Percentiles rank a stretch among this genome's conserved stretches.
These are phyloP conservation scores for Pemphredon lugubris DNA, from an alignment of 2,888 invertebrate species.

Conservation along the genomic window DNA sequence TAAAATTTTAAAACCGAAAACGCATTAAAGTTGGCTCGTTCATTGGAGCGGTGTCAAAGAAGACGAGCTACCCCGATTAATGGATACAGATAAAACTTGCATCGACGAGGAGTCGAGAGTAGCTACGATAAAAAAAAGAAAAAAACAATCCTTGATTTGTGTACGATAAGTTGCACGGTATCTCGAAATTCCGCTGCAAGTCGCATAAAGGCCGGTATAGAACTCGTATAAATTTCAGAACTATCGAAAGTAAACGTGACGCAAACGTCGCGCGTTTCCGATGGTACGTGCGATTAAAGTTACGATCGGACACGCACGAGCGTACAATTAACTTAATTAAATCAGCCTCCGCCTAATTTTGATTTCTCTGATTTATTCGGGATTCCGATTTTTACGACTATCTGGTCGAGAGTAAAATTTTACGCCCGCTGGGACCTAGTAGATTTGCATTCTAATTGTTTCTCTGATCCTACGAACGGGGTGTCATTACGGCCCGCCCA, in stretches of 20 bases:
- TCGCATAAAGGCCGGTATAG: too few species aligned
- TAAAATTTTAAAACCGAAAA: constrained; percentile 71
- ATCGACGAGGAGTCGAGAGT: constrained; percentile 2
- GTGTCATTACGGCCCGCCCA: constrained; percentile 33
- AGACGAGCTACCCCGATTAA: constrained; percentile 10
- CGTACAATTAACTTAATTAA: constrained; percentile 31
- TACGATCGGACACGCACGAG: too few species aligned
- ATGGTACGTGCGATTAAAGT: too few species aligned
- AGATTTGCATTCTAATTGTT: constrained; percentile 72
- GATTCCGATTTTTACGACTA: constrained; percentile 21
- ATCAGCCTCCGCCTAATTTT: constrained; percentile 17
- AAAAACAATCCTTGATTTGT: too few species aligned
- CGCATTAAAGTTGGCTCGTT: constrained; percentile 62
- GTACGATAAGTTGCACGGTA: too few species aligned
- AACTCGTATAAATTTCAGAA: too few species aligned
- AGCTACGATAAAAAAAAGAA: too few species aligned
- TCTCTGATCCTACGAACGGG: constrained; percentile 50
- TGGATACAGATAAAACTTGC: constrained; percentile 14
- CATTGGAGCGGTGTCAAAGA: constrained; percentile 24
- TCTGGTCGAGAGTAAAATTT: constrained; percentile 12
- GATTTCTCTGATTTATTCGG: constrained; percentile 33
- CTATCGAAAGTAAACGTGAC: too few species aligned
- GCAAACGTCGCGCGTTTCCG: too few species aligned
- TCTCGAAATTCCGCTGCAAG: too few species aligned
- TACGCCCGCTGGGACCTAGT: constrained; percentile 27